These are phyloP conservation scores for Netelia melanura DNA, from an alignment of 2,888 invertebrate species.

Conservation along the genomic window DNA sequence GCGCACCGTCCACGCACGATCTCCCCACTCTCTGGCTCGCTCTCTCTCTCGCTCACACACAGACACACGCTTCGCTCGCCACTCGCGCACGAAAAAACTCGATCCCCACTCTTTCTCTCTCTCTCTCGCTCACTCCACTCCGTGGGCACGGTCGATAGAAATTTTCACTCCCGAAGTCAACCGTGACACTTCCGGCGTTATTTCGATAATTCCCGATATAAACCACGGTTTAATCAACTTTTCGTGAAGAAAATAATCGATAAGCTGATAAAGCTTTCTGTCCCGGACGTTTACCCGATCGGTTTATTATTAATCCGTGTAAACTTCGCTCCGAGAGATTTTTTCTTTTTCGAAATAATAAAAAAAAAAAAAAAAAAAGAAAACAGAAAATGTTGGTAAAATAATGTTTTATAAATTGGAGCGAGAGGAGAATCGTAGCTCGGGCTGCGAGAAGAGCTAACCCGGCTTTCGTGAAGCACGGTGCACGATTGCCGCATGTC, in stretches of 20 bases:
- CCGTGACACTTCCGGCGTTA: slow-evolving; percentile 16
- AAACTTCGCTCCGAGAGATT: too few species aligned
- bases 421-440: slow-evolving; percentile 34
- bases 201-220: neutral
- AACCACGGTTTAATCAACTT: neutral
- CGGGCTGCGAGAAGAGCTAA: slow-evolving; percentile 52
- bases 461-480: slow-evolving; percentile 59
- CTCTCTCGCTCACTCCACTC: neutral
- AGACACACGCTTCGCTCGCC: slow-evolving; percentile 49
- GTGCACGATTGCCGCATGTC: slow-evolving; percentile 69
- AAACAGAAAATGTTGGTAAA: neutral
- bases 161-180: slow-evolving; percentile 11
- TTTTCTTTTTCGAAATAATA: neutral
- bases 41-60: slow-evolving; percentile 11
- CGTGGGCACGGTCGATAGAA: neutral
- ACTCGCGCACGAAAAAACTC: neutral
- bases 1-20: slow-evolving; percentile 23
- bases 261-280: too few species aligned
- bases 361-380: neutral
- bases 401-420: slow-evolving; percentile 4
- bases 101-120: slow-evolving; percentile 17
- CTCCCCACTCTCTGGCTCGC: slow-evolving; percentile 36
- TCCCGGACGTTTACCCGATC: too few species aligned
- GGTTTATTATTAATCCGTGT: too few species aligned
- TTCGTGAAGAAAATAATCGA: neutral